Evolutionary conservation across 2,888 invertebrate species (phyloP), one percentile per base, ranked within the genome.

Genomic region (Tetramorium bicarinatum): DNA sequence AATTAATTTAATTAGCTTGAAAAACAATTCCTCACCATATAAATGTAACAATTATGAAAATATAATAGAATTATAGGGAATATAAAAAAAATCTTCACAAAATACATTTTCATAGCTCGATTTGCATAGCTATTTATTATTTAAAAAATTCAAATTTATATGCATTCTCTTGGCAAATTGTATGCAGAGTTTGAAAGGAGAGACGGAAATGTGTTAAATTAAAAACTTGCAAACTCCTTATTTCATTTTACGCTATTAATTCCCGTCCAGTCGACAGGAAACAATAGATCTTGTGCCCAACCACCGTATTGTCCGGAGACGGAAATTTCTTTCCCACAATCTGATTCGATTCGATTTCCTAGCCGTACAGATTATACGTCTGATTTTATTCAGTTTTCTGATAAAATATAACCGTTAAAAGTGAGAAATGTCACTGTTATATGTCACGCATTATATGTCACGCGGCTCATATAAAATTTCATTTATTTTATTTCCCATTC

Each of bases 251-350:
- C 38, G 8, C 74, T n/a, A 59, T 80, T 80, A 72, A 80, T 59
- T 79, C 21, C 44, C 18, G n/a, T 47, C 44, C 34, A 29, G 41
- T 47, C 47, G 56, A 38, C 79, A 56, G 79, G 75, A 80, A 80
- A 52, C 49, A 79, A 59, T 77, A 64, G 61, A 81, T 64, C 74
- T 77, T 81, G n/a, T 18, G 41, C 41, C 9, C 34, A 52, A 79
- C 52, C 38, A 59, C 47, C 18, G 25, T 34, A 59, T 21, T 44
- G 47, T 74, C 47, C 47, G 15, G 47, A 61, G 80, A 79, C 41
- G 62, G n/a, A 77, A 49, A 38, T 52, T 41, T 62, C 79, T 64
- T 62, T 79, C 62, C 62, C 52, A 79, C 21, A 79, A 52, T 41
- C 21, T 7, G 38, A 61, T 59, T 77, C 79, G 62, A 41, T 18